A percentile compares a stretch with the other conserved stretches of the same genome.
These are phyloP conservation scores for Andrena trimmerana DNA, from an alignment of 2,888 invertebrate genomes.

Conservation along the genomic window DNA sequence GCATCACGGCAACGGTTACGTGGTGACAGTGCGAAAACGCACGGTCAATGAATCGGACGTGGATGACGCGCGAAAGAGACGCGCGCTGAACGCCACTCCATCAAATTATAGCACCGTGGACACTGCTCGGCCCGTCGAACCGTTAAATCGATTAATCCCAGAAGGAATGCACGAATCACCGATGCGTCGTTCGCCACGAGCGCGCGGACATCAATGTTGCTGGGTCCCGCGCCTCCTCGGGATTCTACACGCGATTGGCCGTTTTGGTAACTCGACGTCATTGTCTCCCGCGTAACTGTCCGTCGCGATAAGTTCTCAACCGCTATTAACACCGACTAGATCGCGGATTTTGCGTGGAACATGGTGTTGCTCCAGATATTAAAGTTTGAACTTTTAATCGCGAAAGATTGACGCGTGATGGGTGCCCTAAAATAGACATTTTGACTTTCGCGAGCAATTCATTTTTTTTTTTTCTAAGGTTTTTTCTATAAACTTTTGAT, in stretches of 20 bases:
- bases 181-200: slow-evolving; percentile 50
- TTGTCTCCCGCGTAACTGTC: slow-evolving; percentile 22
- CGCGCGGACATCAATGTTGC: slow-evolving; percentile 14
- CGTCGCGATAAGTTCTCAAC: background rate
- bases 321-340: too few species aligned
- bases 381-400: too few species aligned
- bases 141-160: slow-evolving; percentile 75
- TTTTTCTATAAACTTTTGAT: too few species aligned
- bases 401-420: too few species aligned
- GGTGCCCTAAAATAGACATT: too few species aligned
- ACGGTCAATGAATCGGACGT: slow-evolving; percentile 79
- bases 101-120: slow-evolving; percentile 76
- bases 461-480: too few species aligned
- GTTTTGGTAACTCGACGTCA: slow-evolving; percentile 11
- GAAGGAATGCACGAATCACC: slow-evolving; percentile 69
- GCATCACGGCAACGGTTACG: slow-evolving; percentile 77
- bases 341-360: too few species aligned
- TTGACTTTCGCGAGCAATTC: too few species aligned
- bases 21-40: slow-evolving; percentile 80
- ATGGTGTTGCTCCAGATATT: too few species aligned
- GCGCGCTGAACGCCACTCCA: slow-evolving; percentile 75
- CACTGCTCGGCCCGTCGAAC: slow-evolving; percentile 67
- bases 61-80: slow-evolving; percentile 76
- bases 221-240: background rate
- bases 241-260: slow-evolving; percentile 4